A percentile compares a stretch with the other conserved stretches of the same genome.
phyloP scores from a whole-genome alignment of 2,888 invertebrate species.

The Papilio elwesi region DNA sequence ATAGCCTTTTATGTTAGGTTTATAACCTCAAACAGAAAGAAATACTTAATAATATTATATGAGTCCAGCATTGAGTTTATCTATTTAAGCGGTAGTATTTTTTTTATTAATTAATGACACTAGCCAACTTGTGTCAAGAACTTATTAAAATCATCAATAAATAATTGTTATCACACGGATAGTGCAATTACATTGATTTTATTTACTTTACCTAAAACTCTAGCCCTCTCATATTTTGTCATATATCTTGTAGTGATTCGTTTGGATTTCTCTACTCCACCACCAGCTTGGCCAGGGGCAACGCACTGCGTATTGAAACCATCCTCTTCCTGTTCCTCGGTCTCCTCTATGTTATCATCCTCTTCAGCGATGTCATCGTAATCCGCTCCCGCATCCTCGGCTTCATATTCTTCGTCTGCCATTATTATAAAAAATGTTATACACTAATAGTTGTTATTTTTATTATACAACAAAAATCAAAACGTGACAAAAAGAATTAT shows the following conservation, averaged over 20 bases:
- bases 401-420: conserved; percentile 95
- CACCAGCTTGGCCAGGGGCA: conserved; percentile 90
- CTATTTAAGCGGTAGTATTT: neutral
- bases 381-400: conserved; percentile 91
- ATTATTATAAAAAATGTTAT: conserved; percentile 65
- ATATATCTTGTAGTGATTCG: conserved; percentile 98
- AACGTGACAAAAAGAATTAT: neutral
- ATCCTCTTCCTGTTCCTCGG: conserved; percentile 94
- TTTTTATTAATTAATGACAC: neutral
- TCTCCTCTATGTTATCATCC: conserved; percentile 93
- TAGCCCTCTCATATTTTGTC: conserved; percentile 91
- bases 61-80: neutral
- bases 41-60: neutral
- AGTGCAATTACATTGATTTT: neutral
- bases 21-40: neutral
- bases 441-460: neutral
- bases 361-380: conserved; percentile 94
- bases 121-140: neutral
- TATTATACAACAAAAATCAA: neutral
- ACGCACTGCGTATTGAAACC: conserved; percentile 94
- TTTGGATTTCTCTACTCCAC: conserved; percentile 93
- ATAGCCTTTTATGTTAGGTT: neutral
- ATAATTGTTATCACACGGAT: neutral
- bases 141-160: neutral
- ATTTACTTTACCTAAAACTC: conserved; percentile 68